A percentile compares a stretch with the other conserved stretches of the same genome.
Conservation (phyloP, 2,888 invertebrate genomes). For the Perithous albicinctus region DNA sequence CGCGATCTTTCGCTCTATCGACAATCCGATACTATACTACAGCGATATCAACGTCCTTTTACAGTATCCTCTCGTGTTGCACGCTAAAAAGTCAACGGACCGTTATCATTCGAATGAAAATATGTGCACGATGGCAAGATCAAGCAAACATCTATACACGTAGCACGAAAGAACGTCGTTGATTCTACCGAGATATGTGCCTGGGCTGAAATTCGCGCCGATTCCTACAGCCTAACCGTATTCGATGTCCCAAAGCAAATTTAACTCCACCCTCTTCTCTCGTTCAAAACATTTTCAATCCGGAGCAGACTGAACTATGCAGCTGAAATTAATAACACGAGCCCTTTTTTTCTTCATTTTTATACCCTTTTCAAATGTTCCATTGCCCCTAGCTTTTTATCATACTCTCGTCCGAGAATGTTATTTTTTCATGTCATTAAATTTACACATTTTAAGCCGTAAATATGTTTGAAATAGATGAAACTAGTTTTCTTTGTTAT, state of each 20-base stretch:
- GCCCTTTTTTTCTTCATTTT: no score
- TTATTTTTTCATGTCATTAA: no score
- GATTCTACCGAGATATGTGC: background rate
- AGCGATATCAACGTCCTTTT: background rate
- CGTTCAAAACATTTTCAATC: no score
- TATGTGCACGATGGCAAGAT: constrained; percentile 4
- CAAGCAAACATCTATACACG: background rate
- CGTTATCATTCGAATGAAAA: constrained; percentile 50
- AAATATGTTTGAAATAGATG: no score
- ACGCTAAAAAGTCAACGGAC: constrained; percentile 32
- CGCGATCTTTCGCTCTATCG: background rate
- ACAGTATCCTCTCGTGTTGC: constrained; percentile 37
- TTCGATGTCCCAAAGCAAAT: background rate
- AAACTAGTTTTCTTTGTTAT: no score
- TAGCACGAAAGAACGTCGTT: constrained; percentile 3
- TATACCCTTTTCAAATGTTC: no score
- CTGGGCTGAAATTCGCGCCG: background rate
- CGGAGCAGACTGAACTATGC: no score
- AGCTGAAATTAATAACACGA: no score
- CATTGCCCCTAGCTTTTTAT: no score
- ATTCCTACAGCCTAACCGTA: background rate
- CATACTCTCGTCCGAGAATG: no score
- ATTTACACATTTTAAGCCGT: no score
- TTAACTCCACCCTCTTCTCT: no score
- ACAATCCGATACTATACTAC: background rate